Conservation (phyloP, 2,113 vertebrate genomes). For the Trogon melanurus region DNA sequence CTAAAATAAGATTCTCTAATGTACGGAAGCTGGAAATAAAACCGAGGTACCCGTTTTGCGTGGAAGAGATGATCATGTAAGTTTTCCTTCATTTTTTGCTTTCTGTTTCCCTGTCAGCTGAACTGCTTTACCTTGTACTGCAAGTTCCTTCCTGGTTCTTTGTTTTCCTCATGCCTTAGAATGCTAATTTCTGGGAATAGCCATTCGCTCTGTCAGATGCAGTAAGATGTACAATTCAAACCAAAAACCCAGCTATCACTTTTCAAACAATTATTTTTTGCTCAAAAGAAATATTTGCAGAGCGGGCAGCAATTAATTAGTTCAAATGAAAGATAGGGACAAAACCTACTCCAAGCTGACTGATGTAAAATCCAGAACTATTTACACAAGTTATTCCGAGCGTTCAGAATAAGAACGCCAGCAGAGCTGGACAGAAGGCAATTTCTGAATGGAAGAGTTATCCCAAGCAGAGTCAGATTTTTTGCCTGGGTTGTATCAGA, state of each 20-base stretch:
- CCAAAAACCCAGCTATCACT: not conserved
- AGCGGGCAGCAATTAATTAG: not conserved
- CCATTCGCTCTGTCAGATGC: not conserved
- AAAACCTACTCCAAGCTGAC: not conserved
- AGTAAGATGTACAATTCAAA: not conserved
- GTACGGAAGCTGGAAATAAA: conserved; percentile 98
- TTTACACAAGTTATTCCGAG: not conserved
- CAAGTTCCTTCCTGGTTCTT: conserved; percentile 37
- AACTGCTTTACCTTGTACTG: not conserved
- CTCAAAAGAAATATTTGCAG: not conserved
- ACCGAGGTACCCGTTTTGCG: conserved; percentile 95
- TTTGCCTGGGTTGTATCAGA: not conserved
- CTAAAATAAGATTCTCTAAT: conserved; percentile 96
- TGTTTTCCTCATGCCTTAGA: not conserved
- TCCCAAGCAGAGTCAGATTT: not conserved
- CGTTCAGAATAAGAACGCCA: not conserved
- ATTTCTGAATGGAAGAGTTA: not conserved
- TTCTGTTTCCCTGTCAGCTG: not conserved
- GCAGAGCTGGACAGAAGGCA: accelerated
- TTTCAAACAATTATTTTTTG: accelerated
- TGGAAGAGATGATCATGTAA: conserved; percentile 99
- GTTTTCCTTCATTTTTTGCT: conserved; percentile 52
- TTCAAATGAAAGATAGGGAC: not conserved
- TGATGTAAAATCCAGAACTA: not conserved
- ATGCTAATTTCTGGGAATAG: not conserved